phyloP scores from a whole-genome alignment of 2,113 vertebrate species.

The Pluvialis apricaria region DNA sequence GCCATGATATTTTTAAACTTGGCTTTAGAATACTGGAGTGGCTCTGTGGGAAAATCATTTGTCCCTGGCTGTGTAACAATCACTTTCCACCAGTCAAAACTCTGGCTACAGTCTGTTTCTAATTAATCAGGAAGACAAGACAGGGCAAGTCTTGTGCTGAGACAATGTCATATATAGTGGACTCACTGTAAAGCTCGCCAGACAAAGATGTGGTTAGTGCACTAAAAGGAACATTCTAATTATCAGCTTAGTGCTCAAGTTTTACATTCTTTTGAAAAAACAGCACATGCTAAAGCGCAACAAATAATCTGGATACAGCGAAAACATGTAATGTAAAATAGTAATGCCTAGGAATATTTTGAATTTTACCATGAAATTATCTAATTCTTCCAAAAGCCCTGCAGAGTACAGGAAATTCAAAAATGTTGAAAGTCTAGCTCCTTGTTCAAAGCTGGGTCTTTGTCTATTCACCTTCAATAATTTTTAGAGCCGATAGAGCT shows the following conservation, averaged over 20 bases:
- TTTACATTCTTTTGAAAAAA: background rate
- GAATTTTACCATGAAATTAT: background rate
- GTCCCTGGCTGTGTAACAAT: conserved; percentile 62
- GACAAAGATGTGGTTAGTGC: conserved; percentile 6
- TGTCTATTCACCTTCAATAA: background rate
- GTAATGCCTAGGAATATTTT: background rate
- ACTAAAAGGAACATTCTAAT: conserved; percentile 6
- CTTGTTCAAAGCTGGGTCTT: background rate
- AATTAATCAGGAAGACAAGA: conserved; percentile 68
- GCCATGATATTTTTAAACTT: conserved; percentile 60
- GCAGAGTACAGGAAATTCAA: background rate
- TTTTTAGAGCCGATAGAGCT: background rate
- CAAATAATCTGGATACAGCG: background rate
- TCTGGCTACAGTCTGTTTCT: conserved; percentile 63
- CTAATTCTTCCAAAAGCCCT: background rate
- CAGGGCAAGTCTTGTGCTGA: background rate
- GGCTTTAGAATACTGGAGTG: conserved; percentile 37
- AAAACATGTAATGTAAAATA: background rate
- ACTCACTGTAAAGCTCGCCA: background rate
- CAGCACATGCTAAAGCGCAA: background rate
- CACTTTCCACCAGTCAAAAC: conserved; percentile 59
- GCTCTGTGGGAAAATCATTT: conserved; percentile 68
- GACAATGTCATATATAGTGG: conserved; percentile 15
- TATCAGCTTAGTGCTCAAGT: background rate
- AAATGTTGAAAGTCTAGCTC: background rate